A percentile compares a stretch with the other conserved stretches of the same genome.
Conservation (phyloP, 2,797 vertebrate species). For the Crax fasciolata region DNA sequence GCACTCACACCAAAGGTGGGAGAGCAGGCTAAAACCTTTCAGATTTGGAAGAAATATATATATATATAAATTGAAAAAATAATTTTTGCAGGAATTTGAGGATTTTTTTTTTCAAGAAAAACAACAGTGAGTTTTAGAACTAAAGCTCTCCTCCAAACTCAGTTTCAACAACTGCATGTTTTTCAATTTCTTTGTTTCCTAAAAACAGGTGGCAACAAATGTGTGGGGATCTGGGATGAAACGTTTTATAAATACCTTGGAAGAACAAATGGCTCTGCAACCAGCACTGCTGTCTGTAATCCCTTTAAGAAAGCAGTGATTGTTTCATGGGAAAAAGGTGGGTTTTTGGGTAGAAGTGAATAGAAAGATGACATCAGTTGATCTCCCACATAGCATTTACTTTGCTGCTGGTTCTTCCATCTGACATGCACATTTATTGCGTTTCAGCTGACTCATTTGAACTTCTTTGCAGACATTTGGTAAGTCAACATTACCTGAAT, state of each 20-base stretch:
- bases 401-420: background rate
- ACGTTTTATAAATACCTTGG: background rate
- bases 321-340: background rate
- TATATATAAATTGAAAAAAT: background rate
- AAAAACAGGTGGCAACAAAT: background rate
- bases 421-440: background rate
- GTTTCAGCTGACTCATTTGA: background rate
- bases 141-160: background rate
- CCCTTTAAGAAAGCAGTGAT: background rate
- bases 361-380: background rate
- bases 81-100: background rate
- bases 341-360: background rate
- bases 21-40: background rate
- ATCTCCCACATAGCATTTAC: background rate
- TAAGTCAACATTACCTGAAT: background rate
- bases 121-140: background rate
- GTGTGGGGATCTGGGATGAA: background rate
- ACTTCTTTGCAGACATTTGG: background rate
- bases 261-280: background rate
- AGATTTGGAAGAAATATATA: background rate
- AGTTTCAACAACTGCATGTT: background rate
- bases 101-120: background rate
- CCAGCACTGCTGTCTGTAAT: background rate
- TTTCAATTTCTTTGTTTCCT: background rate
- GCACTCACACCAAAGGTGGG: background rate